Base-by-base conservation (phyloP, 2,113 vertebrate species). In the Hemibagrus wyckioides region DNA sequence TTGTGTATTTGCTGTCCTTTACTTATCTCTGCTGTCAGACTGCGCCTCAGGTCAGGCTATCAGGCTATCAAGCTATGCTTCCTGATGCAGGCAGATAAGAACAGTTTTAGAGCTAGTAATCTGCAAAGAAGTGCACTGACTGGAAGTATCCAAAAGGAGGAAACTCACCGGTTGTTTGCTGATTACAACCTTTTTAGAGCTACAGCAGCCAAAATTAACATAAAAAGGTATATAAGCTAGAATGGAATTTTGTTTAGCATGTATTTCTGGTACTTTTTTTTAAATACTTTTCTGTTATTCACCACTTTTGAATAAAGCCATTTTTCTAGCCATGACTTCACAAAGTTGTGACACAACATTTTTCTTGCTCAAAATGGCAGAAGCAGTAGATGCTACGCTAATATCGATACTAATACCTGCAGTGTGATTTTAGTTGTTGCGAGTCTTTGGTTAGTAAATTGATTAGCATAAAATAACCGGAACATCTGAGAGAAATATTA, bases 11-110 rank as follows among this genome's bases (percentile, higher is more conserved):
- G 52, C 30, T 80, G 21, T 82, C 36, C 57, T 77, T 82, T 56
- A 63, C 67, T 86, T 82, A 85, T 82, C 79, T 76, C 67, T 77
- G 41, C 77, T 76, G 79, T 63, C 87, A 89, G 84, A 82, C 50
- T 67, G 44, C 10, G 5, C 88, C 71, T n/a, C 33, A 54, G 48
- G 65, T 56, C 50, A 56, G n/a, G 19, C 21, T 57, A 80, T 36
- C 48, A 54, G 36, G 19, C 44, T 57, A 80, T 36, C 48, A 54
- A 28, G 19, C 44, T 13, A 86, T 0, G 77, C 14, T 56, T 81
- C 41, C 44, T 56, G 80, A 83, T 77, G 25, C 15, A 81, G 23
- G 36, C 33, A 83, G 84, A 86, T 86, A 86, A 85, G 52, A 59
- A 28, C 23, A 75, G 67, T 54, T 88, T 85, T 44, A 69, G 23